Percentiles rank a stretch among this genome's conserved stretches.
Evolutionary conservation across 2,888 invertebrate species (phyloP).

Genomic region (Cryptus armator): DNA sequence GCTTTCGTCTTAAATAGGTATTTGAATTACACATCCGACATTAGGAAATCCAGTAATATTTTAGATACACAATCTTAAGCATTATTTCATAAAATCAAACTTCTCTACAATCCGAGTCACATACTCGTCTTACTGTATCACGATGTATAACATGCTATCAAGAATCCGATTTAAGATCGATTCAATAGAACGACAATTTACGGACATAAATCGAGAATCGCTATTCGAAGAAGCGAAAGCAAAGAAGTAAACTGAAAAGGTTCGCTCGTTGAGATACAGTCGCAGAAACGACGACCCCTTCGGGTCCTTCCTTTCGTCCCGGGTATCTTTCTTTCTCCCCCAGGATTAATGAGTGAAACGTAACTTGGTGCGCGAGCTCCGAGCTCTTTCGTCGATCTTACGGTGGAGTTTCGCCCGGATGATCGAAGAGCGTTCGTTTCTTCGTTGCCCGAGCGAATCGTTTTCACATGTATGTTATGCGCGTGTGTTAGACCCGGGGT

Average conservation of each 20-base stretch:
- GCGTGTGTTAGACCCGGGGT: slow-evolving; percentile 1
- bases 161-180: not conserved
- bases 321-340: slow-evolving; percentile 18
- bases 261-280: slow-evolving; percentile 9
- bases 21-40: too few species aligned
- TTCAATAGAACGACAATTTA: not conserved
- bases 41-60: too few species aligned
- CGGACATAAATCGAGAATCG: slow-evolving; percentile 16
- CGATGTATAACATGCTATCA: not conserved
- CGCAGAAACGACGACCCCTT: slow-evolving; percentile 28
- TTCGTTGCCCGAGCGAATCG: slow-evolving; percentile 21
- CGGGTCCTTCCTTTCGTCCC: slow-evolving; percentile 7
- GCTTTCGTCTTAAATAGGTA: too few species aligned
- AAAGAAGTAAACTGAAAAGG: slow-evolving; percentile 18
- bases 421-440: slow-evolving; percentile 50
- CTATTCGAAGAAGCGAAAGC: not conserved
- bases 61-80: too few species aligned
- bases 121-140: not conserved
- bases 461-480: slow-evolving; percentile 4
- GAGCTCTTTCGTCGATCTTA: slow-evolving; percentile 29
- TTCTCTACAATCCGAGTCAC: too few species aligned
- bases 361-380: slow-evolving; percentile 21
- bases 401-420: slow-evolving; percentile 40
- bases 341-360: slow-evolving; percentile 55
- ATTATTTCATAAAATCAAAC: too few species aligned